Conservation (phyloP, 2,113 vertebrate genomes). For the Carassius gibelio region DNA sequence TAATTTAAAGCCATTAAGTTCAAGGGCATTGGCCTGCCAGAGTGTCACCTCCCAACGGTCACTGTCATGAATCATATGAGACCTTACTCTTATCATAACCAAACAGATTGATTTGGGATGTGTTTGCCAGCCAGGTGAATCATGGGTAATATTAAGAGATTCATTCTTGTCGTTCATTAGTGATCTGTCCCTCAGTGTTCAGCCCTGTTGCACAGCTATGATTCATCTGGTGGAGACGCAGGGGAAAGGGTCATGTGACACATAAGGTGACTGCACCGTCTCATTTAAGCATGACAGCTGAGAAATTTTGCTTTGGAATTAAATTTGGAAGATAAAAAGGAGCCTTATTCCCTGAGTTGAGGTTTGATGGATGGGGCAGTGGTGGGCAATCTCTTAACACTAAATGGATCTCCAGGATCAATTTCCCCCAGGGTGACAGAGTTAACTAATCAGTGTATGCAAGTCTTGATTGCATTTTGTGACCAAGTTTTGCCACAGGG, state of each 20-base stretch:
- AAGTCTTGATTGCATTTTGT: conserved; percentile 58
- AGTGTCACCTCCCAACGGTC: conserved; percentile 64
- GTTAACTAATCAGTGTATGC: conserved; percentile 48
- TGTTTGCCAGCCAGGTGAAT: neutral
- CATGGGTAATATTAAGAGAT: conserved; percentile 24
- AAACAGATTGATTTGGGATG: conserved; percentile 63
- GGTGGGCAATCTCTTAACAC: conserved; percentile 45
- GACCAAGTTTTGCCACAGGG: conserved; percentile 32
- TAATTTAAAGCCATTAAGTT: conserved; percentile 60
- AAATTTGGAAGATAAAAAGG: conserved; percentile 14
- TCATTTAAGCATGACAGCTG: neutral
- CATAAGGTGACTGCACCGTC: conserved; percentile 3
- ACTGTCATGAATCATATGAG: conserved; percentile 68
- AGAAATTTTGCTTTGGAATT: conserved; percentile 13
- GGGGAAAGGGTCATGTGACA: neutral
- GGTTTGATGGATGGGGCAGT: conserved; percentile 36
- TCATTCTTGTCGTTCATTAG: conserved; percentile 29
- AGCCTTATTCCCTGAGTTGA: conserved; percentile 15
- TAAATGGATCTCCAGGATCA: conserved; percentile 60
- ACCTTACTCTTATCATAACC: conserved; percentile 69
- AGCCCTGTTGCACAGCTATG: neutral
- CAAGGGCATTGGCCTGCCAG: no score
- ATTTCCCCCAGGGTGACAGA: conserved; percentile 50
- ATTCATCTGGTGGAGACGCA: neutral
- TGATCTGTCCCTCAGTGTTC: conserved; percentile 9